Evolutionary conservation across 2,888 invertebrate species (phyloP), one percentile per base, ranked within the genome.

Genomic region (Trachelus iudaicus): DNA sequence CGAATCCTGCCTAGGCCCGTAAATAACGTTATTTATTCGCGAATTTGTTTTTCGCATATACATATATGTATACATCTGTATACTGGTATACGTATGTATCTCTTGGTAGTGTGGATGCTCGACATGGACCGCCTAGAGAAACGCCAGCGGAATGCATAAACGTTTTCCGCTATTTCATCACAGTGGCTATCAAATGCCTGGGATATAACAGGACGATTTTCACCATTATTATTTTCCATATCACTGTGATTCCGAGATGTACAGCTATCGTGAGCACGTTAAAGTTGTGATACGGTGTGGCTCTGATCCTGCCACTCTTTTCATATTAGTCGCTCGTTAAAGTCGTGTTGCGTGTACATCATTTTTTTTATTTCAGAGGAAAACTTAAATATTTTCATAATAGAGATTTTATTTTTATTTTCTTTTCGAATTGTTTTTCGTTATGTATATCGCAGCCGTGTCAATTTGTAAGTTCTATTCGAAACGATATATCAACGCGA

Each of bases 101-200:
- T 40, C 0, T 6, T 40, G 40, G 40, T 40, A 40, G 69, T 40
- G 56, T 34, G 56, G n/a, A 23, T 69, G 34, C 56, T 56, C 73
- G 73, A 37, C 73, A 76, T 69, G 74, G 76, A 37, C 79, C 79
- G 75, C 79, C 77, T 79, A 78, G 80, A 79, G 77, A 82, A 82
- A 84, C 81, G 81, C 82, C 76, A 81, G 78, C 76, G 83, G 83
- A 85, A 83, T 85, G 83, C 82, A 82, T 79, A 82, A 83, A 82
- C 82, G 80, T 81, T 82, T 79, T 73, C 79, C 76, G 37, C 73
- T 73, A 71, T 73, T 77, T 77, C 75, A 69, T 77, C 69, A 31
- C 75, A 79, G 79, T 76, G 76, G 69, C 68, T 79, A 76, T 76
- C 76, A 76, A 76, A 78, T 76, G 23, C 56, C 56, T 23, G 23